A percentile compares a stretch with the other conserved stretches of the same genome.
These are phyloP conservation scores for Drosophila obscura DNA, from an alignment of 1,140 invertebrate species.

Conservation along the genomic window DNA sequence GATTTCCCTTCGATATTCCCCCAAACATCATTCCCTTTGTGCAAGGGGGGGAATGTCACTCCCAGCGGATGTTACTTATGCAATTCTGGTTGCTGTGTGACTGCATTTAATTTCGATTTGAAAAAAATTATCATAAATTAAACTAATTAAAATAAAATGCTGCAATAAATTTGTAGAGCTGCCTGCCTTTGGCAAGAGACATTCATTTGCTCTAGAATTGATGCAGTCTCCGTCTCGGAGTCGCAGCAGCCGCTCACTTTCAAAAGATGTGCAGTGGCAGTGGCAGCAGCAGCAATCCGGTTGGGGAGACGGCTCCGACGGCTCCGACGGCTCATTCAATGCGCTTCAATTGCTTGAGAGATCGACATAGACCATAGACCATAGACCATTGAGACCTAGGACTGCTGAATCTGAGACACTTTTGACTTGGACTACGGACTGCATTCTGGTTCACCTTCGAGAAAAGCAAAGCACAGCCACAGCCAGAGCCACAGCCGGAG, in stretches of 20 bases:
- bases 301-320: conserved; percentile 29
- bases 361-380: conserved; percentile 12
- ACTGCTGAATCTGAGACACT: conserved; percentile 16
- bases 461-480: conserved; percentile 54
- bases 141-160: conserved; percentile 73
- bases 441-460: conserved; percentile 77
- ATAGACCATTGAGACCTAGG: conserved; percentile 25
- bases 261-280: conserved; percentile 63
- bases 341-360: conserved; percentile 57
- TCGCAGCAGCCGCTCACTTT: conserved; percentile 56
- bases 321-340: conserved; percentile 43
- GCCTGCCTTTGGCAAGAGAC: conserved; percentile 39
- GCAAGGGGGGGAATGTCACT: not conserved
- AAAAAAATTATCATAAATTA: conserved; percentile 69
- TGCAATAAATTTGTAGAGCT: conserved; percentile 58
- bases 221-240: conserved; percentile 38
- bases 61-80: conserved; percentile 15
- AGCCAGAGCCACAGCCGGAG: conserved; percentile 9
- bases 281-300: conserved; percentile 45
- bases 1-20: no score
- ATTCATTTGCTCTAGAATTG: conserved; percentile 70
- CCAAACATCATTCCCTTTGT: not conserved
- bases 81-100: conserved; percentile 1
- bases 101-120: conserved; percentile 52
- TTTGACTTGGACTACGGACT: conserved; percentile 28